These are phyloP conservation scores for Eubucco bourcierii DNA, from an alignment of 2,113 vertebrate species.

Conservation along the genomic window DNA sequence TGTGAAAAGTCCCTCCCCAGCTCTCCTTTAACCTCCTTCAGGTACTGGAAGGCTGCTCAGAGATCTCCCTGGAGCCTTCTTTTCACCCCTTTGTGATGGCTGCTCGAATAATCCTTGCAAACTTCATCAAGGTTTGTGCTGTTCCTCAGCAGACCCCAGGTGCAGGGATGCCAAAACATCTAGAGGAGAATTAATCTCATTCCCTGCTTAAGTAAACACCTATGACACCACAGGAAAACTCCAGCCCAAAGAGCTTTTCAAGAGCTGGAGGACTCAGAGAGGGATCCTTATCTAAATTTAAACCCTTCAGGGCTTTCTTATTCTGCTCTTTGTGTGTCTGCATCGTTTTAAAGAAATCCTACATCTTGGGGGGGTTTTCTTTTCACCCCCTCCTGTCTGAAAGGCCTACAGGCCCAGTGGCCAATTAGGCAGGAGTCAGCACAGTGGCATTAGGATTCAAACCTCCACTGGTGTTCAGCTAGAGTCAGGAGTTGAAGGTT, in stretches of 20 bases:
- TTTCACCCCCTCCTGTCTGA: not conserved
- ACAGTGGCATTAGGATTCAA: not conserved
- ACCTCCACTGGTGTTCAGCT: not conserved
- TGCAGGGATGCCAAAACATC: not conserved
- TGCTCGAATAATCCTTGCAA: not conserved
- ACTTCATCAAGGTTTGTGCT: not conserved
- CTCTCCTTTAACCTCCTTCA: no score
- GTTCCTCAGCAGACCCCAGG: not conserved
- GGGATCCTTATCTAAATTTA: not conserved
- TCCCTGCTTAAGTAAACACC: not conserved
- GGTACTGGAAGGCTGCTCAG: no score
- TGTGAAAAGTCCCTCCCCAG: no score
- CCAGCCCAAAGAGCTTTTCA: not conserved
- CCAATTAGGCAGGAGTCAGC: not conserved
- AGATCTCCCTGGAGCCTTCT: no score
- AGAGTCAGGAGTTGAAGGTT: not conserved
- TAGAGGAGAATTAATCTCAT: not conserved
- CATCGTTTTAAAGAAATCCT: not conserved
- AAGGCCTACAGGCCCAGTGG: not conserved
- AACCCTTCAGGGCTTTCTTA: not conserved
- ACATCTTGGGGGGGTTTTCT: not conserved
- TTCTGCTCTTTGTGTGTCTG: conserved; percentile 30
- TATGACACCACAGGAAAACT: not conserved
- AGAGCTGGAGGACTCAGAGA: not conserved
- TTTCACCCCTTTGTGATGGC: not conserved